A percentile compares a stretch with the other conserved stretches of the same genome.
These are phyloP conservation scores for Shargacucullia verbasci DNA, from an alignment of 2,888 invertebrate genomes.

Conservation along the genomic window DNA sequence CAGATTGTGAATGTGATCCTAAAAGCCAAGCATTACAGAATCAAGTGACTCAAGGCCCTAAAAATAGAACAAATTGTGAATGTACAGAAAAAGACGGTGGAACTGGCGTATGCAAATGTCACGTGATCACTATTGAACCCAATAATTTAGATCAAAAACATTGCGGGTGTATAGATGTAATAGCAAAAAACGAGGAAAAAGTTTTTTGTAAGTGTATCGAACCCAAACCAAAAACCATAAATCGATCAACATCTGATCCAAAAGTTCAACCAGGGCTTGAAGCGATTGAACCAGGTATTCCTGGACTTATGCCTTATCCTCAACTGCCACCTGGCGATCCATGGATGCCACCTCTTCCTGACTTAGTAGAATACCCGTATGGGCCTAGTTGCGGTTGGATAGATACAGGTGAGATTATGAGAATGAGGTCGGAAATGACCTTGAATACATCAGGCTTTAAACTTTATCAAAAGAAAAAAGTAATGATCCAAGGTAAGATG, in stretches of 20 bases:
- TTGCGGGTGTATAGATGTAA: neutral
- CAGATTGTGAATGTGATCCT: neutral
- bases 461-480: constrained; percentile 53
- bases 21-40: too few species aligned
- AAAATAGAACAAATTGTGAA: neutral
- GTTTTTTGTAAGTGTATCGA: constrained; percentile 60
- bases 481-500: neutral
- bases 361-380: neutral
- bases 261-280: neutral
- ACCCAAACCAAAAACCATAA: constrained; percentile 18
- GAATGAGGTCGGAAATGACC: neutral
- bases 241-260: neutral
- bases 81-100: neutral
- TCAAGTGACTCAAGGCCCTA: too few species aligned
- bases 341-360: neutral
- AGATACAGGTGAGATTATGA: constrained; percentile 7
- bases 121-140: neutral
- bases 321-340: too few species aligned
- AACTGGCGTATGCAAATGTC: neutral
- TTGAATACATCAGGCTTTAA: constrained; percentile 68
- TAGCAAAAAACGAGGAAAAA: constrained; percentile 47
- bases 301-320: too few species aligned
- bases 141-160: too few species aligned
- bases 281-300: neutral
- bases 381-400: constrained; percentile 8